phyloP scores from a whole-genome alignment of 1,140 invertebrate species.

The Brachionus asplanchnoidis region DNA sequence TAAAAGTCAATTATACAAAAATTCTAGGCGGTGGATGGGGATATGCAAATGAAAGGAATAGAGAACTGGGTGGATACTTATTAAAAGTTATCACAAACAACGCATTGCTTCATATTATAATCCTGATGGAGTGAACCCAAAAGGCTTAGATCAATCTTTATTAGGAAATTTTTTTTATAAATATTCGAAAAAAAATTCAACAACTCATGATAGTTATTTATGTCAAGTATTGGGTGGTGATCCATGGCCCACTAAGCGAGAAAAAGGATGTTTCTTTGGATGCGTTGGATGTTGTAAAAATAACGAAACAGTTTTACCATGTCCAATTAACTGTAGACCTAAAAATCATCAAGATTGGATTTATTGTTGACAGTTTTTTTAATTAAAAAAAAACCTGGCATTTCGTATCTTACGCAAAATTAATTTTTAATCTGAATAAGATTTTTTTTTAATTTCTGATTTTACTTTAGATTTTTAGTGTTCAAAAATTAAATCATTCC shows the following conservation, averaged over 20 bases:
- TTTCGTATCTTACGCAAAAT: too few relatives aligned
- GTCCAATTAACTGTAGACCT: slow-evolving; percentile 30
- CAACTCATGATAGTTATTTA: slow-evolving; percentile 1
- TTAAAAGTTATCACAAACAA: not conserved
- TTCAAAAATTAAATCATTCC: too few relatives aligned
- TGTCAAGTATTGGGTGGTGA: not conserved
- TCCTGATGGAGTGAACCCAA: not conserved
- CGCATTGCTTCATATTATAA: not conserved
- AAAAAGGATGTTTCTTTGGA: slow-evolving; percentile 20
- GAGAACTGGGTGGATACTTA: not conserved
- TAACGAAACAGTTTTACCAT: not conserved
- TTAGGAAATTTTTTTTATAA: not conserved
- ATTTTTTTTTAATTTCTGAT: too few relatives aligned
- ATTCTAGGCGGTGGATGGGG: slow-evolving; percentile 30
- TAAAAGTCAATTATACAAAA: not conserved
- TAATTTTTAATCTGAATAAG: too few relatives aligned
- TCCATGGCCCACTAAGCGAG: slow-evolving; percentile 1
- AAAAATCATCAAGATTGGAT: slow-evolving; percentile 28
- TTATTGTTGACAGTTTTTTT: not conserved
- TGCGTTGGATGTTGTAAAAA: not conserved
- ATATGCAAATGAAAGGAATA: not conserved
- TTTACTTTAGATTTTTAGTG: too few relatives aligned
- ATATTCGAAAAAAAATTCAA: not conserved
- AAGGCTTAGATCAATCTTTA: slow-evolving; percentile 21
- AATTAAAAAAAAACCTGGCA: too few relatives aligned